A percentile compares a stretch with the other conserved stretches of the same genome.
Evolutionary conservation across 2,113 vertebrate species (phyloP).

Genomic region (Heterotilapia buettikoferi): DNA sequence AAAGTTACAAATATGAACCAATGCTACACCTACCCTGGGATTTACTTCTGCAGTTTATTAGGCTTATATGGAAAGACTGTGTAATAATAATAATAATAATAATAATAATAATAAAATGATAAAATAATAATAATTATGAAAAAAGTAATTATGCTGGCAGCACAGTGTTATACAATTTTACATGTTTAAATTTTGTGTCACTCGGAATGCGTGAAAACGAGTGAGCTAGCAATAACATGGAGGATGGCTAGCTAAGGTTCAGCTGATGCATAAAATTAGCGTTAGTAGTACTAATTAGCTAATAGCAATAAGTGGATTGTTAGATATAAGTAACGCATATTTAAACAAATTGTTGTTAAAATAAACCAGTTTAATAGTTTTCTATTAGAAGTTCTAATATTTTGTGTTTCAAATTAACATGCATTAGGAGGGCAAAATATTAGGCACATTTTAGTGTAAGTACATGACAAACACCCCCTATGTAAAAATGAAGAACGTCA

Average conservation of each 20-base stretch:
- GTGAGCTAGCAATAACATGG: background rate
- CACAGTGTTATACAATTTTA: background rate
- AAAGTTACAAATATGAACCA: background rate
- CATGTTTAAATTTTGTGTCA: background rate
- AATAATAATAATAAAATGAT: background rate
- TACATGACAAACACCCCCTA: background rate
- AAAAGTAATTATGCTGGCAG: background rate
- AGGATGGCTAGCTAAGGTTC: background rate
- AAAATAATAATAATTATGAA: background rate
- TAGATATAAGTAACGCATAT: background rate
- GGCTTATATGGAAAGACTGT: background rate
- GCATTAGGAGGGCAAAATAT: background rate
- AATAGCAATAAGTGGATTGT: background rate
- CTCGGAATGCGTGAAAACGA: background rate
- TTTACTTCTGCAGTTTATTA: background rate
- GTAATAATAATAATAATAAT: background rate
- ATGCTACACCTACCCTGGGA: background rate
- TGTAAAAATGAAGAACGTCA: background rate
- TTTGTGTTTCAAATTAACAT: background rate
- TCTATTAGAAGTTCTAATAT: background rate
- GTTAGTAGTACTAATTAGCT: background rate
- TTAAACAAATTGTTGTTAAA: background rate
- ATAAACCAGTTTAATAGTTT: background rate
- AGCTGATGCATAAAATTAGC: background rate
- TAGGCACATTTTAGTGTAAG: background rate